These are phyloP conservation scores for Carollia perspicillata DNA, from an alignment of 2,113 vertebrate species.

Conservation along the genomic window DNA sequence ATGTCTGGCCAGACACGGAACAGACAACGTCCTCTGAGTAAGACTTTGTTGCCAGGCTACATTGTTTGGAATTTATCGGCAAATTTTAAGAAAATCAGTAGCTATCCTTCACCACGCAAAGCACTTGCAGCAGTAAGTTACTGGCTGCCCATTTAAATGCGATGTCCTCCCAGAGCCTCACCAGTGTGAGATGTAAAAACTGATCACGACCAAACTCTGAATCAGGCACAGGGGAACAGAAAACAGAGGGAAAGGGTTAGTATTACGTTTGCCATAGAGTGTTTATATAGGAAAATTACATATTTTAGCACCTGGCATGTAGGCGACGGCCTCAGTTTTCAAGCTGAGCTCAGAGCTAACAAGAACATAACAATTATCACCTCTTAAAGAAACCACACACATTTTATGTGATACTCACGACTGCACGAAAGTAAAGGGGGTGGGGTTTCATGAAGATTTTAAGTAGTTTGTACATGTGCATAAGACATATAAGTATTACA, in stretches of 20 bases:
- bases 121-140: background rate
- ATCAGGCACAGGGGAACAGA: background rate
- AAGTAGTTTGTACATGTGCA: background rate
- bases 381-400: background rate
- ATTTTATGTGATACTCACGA: background rate
- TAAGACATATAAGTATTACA: background rate
- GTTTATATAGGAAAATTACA: background rate
- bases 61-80: background rate
- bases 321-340: background rate
- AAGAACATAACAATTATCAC: background rate
- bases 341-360: background rate
- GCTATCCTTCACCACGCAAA: background rate
- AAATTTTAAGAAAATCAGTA: constrained; percentile 35
- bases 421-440: background rate
- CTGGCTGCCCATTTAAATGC: background rate
- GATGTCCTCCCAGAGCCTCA: background rate
- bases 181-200: background rate
- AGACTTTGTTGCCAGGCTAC: background rate
- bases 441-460: background rate
- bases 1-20: background rate
- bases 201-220: background rate
- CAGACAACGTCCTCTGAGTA: background rate
- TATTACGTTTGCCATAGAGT: background rate
- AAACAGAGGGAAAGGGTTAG: background rate
- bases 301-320: background rate